These are phyloP conservation scores for Ictalurus furcatus DNA, from an alignment of 2,113 vertebrate species.

Conservation along the genomic window DNA sequence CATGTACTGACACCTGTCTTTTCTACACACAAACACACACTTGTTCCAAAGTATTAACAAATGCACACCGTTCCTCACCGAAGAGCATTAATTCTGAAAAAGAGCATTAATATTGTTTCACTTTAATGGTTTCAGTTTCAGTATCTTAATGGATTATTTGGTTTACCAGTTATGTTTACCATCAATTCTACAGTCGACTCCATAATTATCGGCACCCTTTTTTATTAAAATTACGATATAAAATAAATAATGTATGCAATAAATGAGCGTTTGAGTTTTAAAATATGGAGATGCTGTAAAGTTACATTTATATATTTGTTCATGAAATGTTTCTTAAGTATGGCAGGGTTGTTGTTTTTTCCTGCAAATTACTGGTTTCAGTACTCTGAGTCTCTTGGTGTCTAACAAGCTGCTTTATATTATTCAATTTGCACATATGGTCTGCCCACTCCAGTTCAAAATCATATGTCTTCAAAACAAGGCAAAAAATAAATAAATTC, in stretches of 20 bases:
- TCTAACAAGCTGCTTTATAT: background rate
- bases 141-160: background rate
- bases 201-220: background rate
- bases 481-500: background rate
- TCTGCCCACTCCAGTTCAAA: background rate
- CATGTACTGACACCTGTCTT: background rate
- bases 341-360: background rate
- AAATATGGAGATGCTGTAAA: background rate
- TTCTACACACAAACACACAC: background rate
- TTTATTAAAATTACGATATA: background rate
- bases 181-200: background rate
- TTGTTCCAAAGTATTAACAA: background rate
- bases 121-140: no score
- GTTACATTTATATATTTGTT: background rate
- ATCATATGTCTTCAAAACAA: background rate
- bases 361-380: background rate
- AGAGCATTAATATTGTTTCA: background rate
- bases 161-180: background rate
- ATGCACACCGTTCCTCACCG: background rate
- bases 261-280: background rate
- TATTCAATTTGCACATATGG: background rate
- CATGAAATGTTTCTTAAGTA: background rate
- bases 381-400: background rate
- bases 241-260: background rate
- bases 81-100: background rate